phyloP scores from a whole-genome alignment of 2,113 vertebrate genomes.

The Leptobrachium leishanense region DNA sequence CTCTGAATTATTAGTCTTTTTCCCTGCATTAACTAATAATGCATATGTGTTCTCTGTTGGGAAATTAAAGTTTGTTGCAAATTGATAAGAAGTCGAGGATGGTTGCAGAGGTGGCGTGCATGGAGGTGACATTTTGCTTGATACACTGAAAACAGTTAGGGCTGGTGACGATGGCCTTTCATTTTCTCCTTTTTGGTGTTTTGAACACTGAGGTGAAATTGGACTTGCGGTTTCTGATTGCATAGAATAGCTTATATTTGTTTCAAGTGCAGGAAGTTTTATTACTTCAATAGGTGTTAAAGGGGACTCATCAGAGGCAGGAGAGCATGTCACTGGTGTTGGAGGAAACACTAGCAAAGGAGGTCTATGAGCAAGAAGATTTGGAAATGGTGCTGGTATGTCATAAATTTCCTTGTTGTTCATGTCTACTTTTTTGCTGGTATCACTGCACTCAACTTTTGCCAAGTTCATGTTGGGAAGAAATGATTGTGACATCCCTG shows the following conservation, averaged over 20 bases:
- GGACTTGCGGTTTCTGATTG: conserved; percentile 81
- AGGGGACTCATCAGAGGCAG: conserved; percentile 93
- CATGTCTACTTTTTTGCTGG: conserved; percentile 52
- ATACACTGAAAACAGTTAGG: conserved; percentile 70
- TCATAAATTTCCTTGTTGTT: conserved; percentile 73
- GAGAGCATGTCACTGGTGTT: conserved; percentile 89
- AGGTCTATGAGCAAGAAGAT: conserved; percentile 88
- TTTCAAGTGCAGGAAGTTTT: conserved; percentile 90
- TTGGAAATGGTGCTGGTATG: conserved; percentile 94
- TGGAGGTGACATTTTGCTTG: conserved; percentile 79
- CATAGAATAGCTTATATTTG: conserved; percentile 83
- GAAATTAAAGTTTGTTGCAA: conserved; percentile 82
- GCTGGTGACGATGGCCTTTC: conserved; percentile 81
- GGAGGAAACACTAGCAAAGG: conserved; percentile 93
- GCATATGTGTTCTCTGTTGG: conserved; percentile 74
- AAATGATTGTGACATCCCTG: conserved; percentile 55
- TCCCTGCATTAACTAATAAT: conserved; percentile 65
- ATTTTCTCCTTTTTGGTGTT: conserved; percentile 66
- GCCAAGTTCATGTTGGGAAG: conserved; percentile 59
- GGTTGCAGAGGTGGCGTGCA: conserved; percentile 78
- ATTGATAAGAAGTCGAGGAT: conserved; percentile 68
- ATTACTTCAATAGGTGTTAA: conserved; percentile 93
- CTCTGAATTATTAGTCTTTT: conserved; percentile 67
- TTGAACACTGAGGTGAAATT: conserved; percentile 80
- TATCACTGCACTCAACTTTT: conserved; percentile 50